Percentiles rank a stretch among this genome's conserved stretches.
phyloP scores from a whole-genome alignment of 2,888 invertebrate species.

The Pimpla rufipes region DNA sequence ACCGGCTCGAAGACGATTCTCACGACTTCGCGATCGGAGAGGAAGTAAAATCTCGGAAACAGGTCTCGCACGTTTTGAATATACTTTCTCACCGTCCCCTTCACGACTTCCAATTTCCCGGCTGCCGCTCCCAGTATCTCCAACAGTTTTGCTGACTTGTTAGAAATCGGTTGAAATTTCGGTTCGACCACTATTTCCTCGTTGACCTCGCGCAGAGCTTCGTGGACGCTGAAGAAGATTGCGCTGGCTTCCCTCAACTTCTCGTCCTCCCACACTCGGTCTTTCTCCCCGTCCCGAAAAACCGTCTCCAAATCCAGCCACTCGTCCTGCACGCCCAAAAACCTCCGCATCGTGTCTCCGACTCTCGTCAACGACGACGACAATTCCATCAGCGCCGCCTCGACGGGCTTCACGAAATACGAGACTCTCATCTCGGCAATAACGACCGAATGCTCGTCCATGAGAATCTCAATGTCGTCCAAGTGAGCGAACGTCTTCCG shows the following conservation, averaged over 20 bases:
- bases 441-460: conserved; percentile 87
- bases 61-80: conserved; percentile 89
- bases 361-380: conserved; percentile 84
- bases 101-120: conserved; percentile 78
- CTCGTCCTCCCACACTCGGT: not conserved
- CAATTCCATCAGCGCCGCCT: conserved; percentile 77
- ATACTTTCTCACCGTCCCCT: conserved; percentile 87
- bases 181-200: conserved; percentile 75
- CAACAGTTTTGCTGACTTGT: conserved; percentile 6
- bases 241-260: conserved; percentile 85
- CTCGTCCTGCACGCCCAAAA: conserved; percentile 89
- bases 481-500: conserved; percentile 83
- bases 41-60: conserved; percentile 92
- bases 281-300: conserved; percentile 85
- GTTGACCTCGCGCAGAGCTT: conserved; percentile 85
- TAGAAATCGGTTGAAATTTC: conserved; percentile 77
- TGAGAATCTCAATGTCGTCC: conserved; percentile 87
- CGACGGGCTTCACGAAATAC: conserved; percentile 87
- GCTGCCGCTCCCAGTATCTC: conserved; percentile 67
- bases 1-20: conserved; percentile 90
- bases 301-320: conserved; percentile 89
- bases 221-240: conserved; percentile 88
- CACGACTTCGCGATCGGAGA: conserved; percentile 91
- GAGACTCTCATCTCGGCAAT: conserved; percentile 87
- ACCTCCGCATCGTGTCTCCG: conserved; percentile 88